phyloP scores from a whole-genome alignment of 37 sponge, comb jelly and placozoan genomes.

The Corticium candelabrum region DNA sequence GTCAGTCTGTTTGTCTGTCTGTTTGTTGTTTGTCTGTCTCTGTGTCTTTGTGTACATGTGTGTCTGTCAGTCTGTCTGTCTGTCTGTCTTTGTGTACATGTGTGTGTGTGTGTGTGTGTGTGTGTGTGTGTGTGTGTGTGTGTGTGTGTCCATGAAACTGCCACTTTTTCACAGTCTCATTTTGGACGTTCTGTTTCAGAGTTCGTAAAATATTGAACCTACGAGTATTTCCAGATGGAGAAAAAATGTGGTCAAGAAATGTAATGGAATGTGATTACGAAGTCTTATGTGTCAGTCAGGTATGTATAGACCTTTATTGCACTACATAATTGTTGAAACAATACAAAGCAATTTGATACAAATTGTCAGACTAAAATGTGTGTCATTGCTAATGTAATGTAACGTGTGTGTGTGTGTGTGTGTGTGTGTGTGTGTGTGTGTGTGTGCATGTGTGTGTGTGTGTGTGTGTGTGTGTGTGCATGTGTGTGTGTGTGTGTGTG shows the following conservation, averaged over 20 bases:
- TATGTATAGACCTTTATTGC: conserved; percentile 5
- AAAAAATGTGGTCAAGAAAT: conserved; percentile 74
- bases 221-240: conserved; percentile 66
- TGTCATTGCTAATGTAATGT: too few relatives aligned
- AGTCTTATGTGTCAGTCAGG: conserved; percentile 89
- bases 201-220: conserved; percentile 66
- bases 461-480: neutral
- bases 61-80: neutral
- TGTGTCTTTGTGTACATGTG: too few relatives aligned
- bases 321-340: too few relatives aligned
- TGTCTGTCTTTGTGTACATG: too few relatives aligned
- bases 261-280: conserved; percentile 72
- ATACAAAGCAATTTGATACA: too few relatives aligned
- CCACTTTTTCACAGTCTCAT: neutral
- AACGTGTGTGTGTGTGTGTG: too few relatives aligned
- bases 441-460: neutral
- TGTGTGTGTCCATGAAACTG: neutral
- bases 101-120: conserved; percentile 5
- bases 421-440: too few relatives aligned
- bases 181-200: conserved; percentile 36
- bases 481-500: neutral
- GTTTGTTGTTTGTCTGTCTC: too few relatives aligned
- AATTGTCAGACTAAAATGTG: too few relatives aligned
- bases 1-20: too few relatives aligned
- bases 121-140: conserved; percentile 5